Conservation (phyloP, 2,888 invertebrate genomes). For the Pyrocoelia pectoralis region DNA sequence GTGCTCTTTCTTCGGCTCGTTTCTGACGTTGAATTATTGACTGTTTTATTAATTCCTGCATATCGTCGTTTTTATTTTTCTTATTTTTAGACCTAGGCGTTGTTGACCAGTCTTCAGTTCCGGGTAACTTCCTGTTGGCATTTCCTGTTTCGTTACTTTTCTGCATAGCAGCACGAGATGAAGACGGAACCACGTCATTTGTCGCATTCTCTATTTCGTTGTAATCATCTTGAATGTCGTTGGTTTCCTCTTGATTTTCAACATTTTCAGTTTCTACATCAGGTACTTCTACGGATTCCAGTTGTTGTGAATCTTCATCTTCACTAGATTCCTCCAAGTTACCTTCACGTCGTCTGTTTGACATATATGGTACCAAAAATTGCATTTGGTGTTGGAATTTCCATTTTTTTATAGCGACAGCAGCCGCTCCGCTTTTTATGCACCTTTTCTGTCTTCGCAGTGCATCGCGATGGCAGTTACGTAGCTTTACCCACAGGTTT, state of each 20-base stretch:
- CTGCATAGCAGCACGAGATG: neutral
- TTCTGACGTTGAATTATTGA: constrained; percentile 3
- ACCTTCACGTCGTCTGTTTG: constrained; percentile 18
- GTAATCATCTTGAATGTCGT: neutral
- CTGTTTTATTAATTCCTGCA: constrained; percentile 5
- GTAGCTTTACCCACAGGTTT: no score
- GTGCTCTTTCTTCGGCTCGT: neutral
- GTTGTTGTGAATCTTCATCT: constrained; percentile 1
- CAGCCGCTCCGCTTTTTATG: constrained; percentile 26
- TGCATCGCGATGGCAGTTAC: no score
- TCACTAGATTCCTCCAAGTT: no score
- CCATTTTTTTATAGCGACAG: constrained; percentile 24
- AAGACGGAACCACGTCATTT: neutral
- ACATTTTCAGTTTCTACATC: neutral
- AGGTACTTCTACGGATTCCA: neutral
- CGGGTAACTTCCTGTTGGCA: neutral
- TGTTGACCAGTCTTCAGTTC: constrained; percentile 1
- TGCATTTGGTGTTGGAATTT: constrained; percentile 35
- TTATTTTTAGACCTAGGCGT: neutral
- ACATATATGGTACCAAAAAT: constrained; percentile 34
- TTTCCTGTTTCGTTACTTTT: neutral
- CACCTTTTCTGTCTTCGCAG: no score
- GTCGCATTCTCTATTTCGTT: neutral
- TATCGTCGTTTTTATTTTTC: constrained; percentile 5
- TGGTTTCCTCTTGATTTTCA: neutral